These are phyloP conservation scores for Aphelenchoides avenae DNA, from an alignment of 1,140 invertebrate genomes.

Conservation along the genomic window DNA sequence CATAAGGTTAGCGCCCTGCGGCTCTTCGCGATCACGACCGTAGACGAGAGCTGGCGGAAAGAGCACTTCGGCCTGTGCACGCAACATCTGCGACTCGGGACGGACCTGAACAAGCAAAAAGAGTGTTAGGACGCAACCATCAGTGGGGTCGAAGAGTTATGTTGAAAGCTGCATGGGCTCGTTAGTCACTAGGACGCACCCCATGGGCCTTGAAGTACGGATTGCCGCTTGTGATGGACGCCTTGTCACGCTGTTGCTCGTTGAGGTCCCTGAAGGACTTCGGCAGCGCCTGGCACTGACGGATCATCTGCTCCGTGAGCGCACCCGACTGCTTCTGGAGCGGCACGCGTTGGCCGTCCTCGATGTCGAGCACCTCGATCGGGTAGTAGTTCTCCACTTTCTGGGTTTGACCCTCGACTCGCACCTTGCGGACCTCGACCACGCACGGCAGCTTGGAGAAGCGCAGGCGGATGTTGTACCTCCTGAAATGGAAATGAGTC, in stretches of 20 bases:
- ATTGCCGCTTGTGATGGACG: constrained; percentile 1
- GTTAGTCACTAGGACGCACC: too few species aligned
- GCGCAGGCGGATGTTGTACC: constrained; percentile 4
- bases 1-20: constrained; percentile 2
- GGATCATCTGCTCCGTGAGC: constrained; percentile 8
- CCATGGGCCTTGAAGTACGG: constrained; percentile 3
- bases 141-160: too few species aligned
- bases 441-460: constrained; percentile 9
- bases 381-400: constrained; percentile 6
- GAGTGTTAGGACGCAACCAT: too few species aligned
- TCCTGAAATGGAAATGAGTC: too few species aligned
- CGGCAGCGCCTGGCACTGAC: constrained; percentile 10
- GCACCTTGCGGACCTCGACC: constrained; percentile 7
- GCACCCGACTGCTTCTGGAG: constrained; percentile 5
- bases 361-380: constrained; percentile 7
- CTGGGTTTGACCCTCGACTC: neutral
- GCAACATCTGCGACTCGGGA: constrained; percentile 5
- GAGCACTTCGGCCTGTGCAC: constrained; percentile 6
- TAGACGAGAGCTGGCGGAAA: constrained; percentile 11
- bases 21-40: neutral
- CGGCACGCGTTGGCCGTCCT: constrained; percentile 13
- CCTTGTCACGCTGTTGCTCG: constrained; percentile 8
- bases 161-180: too few species aligned
- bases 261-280: neutral
- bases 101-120: constrained; percentile 13